A percentile compares a stretch with the other conserved stretches of the same genome.
Conservation (phyloP, 2,797 vertebrate genomes). For the Galagoides demidoff region DNA sequence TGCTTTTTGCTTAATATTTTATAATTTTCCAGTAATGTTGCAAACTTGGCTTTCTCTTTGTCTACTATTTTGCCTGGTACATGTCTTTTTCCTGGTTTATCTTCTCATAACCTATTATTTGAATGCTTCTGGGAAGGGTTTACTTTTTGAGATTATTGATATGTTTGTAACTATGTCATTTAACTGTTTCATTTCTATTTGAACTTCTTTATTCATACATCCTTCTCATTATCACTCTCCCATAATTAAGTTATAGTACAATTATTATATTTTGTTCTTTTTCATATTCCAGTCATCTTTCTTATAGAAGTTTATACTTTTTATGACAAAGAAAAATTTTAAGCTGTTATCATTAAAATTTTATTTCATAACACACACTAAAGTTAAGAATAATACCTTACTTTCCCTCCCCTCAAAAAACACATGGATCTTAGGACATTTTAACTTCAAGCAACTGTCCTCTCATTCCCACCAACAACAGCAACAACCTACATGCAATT, state of each 20-base stretch:
- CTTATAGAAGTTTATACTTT: neutral
- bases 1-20: neutral
- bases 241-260: neutral
- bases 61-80: neutral
- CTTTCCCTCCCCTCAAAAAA: neutral
- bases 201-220: neutral
- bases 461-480: neutral
- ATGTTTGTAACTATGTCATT: neutral
- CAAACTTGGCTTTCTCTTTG: neutral
- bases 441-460: neutral
- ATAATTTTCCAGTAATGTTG: neutral
- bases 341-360: neutral
- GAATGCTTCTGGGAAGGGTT: neutral
- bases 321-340: neutral
- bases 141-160: neutral
- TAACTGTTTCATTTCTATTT: neutral
- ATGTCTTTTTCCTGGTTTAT: neutral
- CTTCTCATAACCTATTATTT: neutral
- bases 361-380: neutral
- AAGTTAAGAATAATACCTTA: neutral
- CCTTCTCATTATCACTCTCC: neutral
- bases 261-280: neutral
- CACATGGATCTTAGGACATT: neutral
- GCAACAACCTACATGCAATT: neutral
- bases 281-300: neutral